A percentile compares a stretch with the other conserved stretches of the same genome.
Evolutionary conservation across 2,113 vertebrate genomes (phyloP).

Genomic region (Kryptolebias marmoratus): DNA sequence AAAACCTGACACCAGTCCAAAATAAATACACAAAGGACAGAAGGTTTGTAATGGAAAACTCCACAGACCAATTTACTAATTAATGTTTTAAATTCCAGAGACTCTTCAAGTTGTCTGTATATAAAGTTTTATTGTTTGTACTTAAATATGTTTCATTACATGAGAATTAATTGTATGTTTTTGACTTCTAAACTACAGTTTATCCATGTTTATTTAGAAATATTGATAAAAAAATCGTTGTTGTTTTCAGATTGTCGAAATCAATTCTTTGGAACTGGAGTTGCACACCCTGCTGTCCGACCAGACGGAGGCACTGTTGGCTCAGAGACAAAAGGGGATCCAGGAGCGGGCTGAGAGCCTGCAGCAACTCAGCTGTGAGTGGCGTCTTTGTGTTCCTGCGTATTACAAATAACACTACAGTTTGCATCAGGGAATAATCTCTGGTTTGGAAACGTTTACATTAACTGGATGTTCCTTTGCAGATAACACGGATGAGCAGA

Average conservation of each 20-base stretch:
- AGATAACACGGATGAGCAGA: slow-evolving; percentile 61
- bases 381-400: slow-evolving; percentile 52
- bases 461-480: slow-evolving; percentile 3
- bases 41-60: not conserved
- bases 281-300: slow-evolving; percentile 83
- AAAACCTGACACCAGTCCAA: not conserved
- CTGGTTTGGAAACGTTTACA: not conserved
- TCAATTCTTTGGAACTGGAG: slow-evolving; percentile 87
- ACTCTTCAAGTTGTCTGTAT: too few species aligned
- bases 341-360: slow-evolving; percentile 81
- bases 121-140: not conserved
- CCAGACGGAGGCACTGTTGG: slow-evolving; percentile 72
- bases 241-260: slow-evolving; percentile 79
- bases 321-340: slow-evolving; percentile 83
- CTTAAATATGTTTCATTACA: not conserved
- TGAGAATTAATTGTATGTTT: not conserved
- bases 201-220: not conserved
- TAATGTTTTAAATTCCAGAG: not conserved
- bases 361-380: slow-evolving; percentile 84
- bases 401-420: not conserved
- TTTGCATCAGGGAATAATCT: not conserved
- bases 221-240: not conserved
- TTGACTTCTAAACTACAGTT: not conserved
- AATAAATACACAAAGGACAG: not conserved
- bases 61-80: not conserved